These are phyloP conservation scores for Trachemys scripta DNA, from an alignment of 2,113 vertebrate species.

Conservation along the genomic window DNA sequence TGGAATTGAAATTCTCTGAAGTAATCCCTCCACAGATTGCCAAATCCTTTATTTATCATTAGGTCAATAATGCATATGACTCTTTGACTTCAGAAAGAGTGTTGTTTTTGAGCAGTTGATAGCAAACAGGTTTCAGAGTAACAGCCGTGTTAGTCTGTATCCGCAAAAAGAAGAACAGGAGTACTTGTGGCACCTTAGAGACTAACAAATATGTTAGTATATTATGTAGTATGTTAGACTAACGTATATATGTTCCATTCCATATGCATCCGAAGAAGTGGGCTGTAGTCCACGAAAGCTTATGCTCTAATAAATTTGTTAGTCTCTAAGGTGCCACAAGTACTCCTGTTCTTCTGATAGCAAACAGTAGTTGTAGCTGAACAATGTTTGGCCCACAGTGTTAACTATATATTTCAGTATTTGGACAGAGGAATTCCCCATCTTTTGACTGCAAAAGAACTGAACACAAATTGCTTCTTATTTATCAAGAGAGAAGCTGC, in stretches of 20 bases:
- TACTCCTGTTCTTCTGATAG: too few species aligned
- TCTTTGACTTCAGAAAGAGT: not conserved
- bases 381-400: not conserved
- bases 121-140: too few species aligned
- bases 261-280: too few species aligned
- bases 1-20: not conserved
- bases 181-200: too few species aligned
- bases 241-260: too few species aligned
- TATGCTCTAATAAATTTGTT: too few species aligned
- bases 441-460: not conserved
- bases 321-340: too few species aligned
- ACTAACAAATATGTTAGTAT: too few species aligned
- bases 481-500: not conserved
- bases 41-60: not conserved
- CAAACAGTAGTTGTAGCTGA: not conserved
- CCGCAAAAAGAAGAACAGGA: too few species aligned
- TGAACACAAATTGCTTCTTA: not conserved
- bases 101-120: not conserved
- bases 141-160: too few species aligned
- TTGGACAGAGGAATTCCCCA: not conserved
- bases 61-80: not conserved
- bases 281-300: too few species aligned
- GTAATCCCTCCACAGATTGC: not conserved
- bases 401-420: not conserved
- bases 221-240: too few species aligned